Evolutionary conservation across 1,140 invertebrate genomes (phyloP).

Genomic region (Camponotus floridanus): DNA sequence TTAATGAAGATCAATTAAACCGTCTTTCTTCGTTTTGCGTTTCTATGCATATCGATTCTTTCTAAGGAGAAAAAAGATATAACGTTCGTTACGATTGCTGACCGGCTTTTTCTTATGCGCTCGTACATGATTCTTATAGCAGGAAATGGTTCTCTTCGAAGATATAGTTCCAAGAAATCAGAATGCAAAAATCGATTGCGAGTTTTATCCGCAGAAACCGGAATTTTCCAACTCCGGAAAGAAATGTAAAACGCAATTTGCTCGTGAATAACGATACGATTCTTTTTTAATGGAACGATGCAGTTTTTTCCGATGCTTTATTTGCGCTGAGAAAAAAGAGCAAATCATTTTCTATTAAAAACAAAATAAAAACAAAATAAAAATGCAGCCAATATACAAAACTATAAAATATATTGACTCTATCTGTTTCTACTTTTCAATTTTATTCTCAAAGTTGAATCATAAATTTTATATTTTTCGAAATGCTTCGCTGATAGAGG

Average conservation of each 20-base stretch:
- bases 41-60: constrained; percentile 28
- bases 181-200: not conserved
- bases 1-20: not conserved
- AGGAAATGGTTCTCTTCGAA: constrained; percentile 70
- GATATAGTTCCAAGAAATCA: constrained; percentile 52
- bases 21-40: not conserved
- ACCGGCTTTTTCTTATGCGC: constrained; percentile 65
- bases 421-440: not conserved
- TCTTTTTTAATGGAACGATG: not conserved
- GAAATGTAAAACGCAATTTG: not conserved
- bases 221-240: constrained; percentile 7
- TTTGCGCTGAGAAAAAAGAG: too few species aligned
- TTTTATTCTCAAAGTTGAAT: not conserved
- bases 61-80: constrained; percentile 64
- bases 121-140: constrained; percentile 40
- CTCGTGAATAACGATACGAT: not conserved
- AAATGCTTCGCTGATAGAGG: not conserved
- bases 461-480: not conserved
- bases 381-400: not conserved
- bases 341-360: not conserved
- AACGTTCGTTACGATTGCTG: constrained; percentile 68
- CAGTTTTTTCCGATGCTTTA: not conserved
- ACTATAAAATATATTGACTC: not conserved
- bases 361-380: not conserved
- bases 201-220: constrained; percentile 25